Evolutionary conservation across 2,888 invertebrate species (phyloP).

Genomic region (Yponomeuta malinellus): DNA sequence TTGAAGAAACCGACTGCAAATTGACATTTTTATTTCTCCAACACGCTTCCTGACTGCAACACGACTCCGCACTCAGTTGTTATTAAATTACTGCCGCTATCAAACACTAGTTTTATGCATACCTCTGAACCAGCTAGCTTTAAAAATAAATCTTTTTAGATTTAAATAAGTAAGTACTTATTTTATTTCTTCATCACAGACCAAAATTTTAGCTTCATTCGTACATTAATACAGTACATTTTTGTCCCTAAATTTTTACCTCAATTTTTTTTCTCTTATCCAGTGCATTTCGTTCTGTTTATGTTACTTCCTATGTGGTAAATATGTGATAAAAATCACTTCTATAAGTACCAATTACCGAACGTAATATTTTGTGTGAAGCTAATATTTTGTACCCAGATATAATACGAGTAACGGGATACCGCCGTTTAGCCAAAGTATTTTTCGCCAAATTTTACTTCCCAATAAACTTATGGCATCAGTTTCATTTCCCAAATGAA

Average conservation of each 20-base stretch:
- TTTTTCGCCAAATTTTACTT: too few relatives aligned
- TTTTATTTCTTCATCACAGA: too few relatives aligned
- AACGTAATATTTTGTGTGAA: neutral
- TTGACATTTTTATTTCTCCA: neutral
- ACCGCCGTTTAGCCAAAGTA: too few relatives aligned
- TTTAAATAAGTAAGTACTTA: neutral
- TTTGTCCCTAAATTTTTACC: too few relatives aligned
- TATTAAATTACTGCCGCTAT: neutral
- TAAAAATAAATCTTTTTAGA: neutral
- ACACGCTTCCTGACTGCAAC: neutral
- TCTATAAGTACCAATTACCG: neutral
- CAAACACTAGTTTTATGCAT: conserved; percentile 1
- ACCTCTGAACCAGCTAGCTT: neutral
- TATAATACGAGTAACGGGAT: neutral
- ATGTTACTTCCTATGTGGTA: too few relatives aligned
- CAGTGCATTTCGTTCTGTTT: too few relatives aligned
- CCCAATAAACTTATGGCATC: too few relatives aligned
- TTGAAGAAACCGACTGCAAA: neutral
- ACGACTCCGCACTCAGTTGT: neutral
- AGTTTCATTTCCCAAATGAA: too few relatives aligned
- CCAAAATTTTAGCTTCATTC: too few relatives aligned
- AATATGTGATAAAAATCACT: too few relatives aligned
- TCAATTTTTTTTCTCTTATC: too few relatives aligned
- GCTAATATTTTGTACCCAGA: neutral
- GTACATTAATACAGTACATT: too few relatives aligned